Evolutionary conservation across 1,140 invertebrate species (phyloP).

Genomic region (Saxidomus purpurata): DNA sequence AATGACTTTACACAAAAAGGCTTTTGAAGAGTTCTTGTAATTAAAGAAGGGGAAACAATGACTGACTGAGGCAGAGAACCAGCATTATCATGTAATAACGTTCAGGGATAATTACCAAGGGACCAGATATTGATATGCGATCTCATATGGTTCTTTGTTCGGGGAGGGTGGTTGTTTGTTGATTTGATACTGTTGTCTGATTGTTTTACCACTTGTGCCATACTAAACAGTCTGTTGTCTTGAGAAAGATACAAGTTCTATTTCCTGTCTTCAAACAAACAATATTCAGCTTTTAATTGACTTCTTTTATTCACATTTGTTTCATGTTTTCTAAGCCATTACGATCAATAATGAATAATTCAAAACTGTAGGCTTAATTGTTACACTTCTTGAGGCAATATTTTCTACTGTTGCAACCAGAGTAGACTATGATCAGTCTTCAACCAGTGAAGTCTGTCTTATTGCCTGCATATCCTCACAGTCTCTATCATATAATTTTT

Average conservation of each 20-base stretch:
- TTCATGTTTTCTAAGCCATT: no score
- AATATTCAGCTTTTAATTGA: no score
- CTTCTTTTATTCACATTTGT: no score
- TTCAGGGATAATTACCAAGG: neutral
- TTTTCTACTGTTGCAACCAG: no score
- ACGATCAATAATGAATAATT: no score
- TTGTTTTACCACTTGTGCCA: neutral
- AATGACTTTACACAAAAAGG: neutral
- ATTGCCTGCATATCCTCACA: no score
- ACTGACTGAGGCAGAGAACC: neutral
- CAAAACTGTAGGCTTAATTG: no score
- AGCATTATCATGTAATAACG: constrained; percentile 1
- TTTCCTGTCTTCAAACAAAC: neutral
- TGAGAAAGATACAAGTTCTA: neutral
- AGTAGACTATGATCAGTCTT: no score
- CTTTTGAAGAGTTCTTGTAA: constrained; percentile 1
- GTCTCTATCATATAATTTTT: no score
- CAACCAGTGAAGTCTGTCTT: no score
- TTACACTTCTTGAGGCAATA: no score
- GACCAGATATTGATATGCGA: neutral
- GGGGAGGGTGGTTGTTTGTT: neutral
- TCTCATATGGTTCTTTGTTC: constrained; percentile 6
- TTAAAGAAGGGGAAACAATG: neutral
- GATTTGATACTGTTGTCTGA: neutral
- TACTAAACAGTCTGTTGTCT: neutral